Base-by-base conservation (phyloP, 2,888 invertebrate genomes). In the Brenthis hecate region DNA sequence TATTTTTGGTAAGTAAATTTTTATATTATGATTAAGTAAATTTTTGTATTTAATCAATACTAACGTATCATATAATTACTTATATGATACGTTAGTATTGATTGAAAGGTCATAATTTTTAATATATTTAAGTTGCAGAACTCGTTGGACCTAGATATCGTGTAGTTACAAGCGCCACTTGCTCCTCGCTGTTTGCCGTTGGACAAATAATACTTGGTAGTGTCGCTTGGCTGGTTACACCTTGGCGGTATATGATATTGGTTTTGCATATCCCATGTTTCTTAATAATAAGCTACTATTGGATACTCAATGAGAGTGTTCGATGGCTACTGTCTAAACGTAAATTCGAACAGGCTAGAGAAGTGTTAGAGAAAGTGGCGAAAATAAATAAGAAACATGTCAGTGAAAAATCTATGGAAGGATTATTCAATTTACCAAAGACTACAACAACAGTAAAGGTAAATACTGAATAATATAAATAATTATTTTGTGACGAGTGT, bases 251-350 rank as follows among this genome's bases (percentile, higher is more conserved):
- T 73, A 85, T 95, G 74, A 93, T 96, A 58, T 89, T 95, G 74
- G 87, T 94, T 1, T 85, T 96, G 13, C 96, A 96, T 78, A 90
- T 94, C 0, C 97, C 97, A 0, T 94, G 95, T 47, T 87, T 96
- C 67, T 80, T 96, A 0, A 91, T 96, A 67, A 80, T 97, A 57
- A 81, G 92, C 2, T 96, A 96, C 80, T 94, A 95, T 75, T 95
- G 96, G 95, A 76, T 96, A n/a, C 75, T 91, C 8, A 79, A 84
- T 0, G 96, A 96, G 87, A 96, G 96, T 54, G 93, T 96, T n/a
- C 93, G 97, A 72, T 97, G 97, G 97, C 92, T 97, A 28, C 84
- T 96, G 8, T 94, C 95, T 1, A 95, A 96, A 75, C 93, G 94
- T 36, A 94, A 94, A 76, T 94, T 92, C 69, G 92, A 94, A 1